These are phyloP conservation scores for Galendromus occidentalis DNA, from an alignment of 1,140 invertebrate genomes.

Conservation along the genomic window DNA sequence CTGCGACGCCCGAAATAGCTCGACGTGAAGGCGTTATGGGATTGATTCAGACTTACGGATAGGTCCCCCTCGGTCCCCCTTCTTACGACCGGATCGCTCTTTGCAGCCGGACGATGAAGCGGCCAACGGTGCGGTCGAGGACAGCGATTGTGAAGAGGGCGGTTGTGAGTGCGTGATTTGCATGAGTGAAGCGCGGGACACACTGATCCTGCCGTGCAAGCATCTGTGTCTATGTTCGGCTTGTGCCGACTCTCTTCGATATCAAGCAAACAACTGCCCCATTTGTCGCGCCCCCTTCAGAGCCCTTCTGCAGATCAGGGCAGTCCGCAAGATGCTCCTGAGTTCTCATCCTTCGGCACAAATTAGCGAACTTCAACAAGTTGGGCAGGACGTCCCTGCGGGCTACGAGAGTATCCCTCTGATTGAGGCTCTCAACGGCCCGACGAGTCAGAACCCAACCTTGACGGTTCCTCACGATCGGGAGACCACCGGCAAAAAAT, in stretches of 20 bases:
- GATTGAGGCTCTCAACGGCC: slow-evolving; percentile 96
- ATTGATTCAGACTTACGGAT: too few species aligned
- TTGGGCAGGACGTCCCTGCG: slow-evolving; percentile 59
- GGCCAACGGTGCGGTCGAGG: slow-evolving; percentile 23
- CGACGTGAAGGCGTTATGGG: too few species aligned
- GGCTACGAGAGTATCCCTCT: slow-evolving; percentile 86
- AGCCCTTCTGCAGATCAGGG: slow-evolving; percentile 82
- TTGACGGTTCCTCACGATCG: neutral
- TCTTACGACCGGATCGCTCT: too few species aligned
- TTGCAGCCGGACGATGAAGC: too few species aligned
- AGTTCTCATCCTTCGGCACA: slow-evolving; percentile 3
- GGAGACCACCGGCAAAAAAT: neutral
- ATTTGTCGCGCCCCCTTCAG: slow-evolving; percentile 93
- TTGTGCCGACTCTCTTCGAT: slow-evolving; percentile 86
- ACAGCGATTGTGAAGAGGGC: slow-evolving; percentile 84
- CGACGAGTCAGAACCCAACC: slow-evolving; percentile 23
- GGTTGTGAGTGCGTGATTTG: slow-evolving; percentile 98
- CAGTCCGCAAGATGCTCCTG: slow-evolving; percentile 47
- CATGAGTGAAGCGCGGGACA: slow-evolving; percentile 92
- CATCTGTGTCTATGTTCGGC: slow-evolving; percentile 92
- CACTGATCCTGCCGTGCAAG: slow-evolving; percentile 87
- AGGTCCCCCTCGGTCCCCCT: too few species aligned
- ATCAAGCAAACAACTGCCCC: slow-evolving; percentile 91
- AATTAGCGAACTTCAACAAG: slow-evolving; percentile 17
- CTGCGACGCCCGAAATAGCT: too few species aligned